Base-by-base conservation (phyloP, 2,113 vertebrate genomes). In the Pyxicephalus adspersus region DNA sequence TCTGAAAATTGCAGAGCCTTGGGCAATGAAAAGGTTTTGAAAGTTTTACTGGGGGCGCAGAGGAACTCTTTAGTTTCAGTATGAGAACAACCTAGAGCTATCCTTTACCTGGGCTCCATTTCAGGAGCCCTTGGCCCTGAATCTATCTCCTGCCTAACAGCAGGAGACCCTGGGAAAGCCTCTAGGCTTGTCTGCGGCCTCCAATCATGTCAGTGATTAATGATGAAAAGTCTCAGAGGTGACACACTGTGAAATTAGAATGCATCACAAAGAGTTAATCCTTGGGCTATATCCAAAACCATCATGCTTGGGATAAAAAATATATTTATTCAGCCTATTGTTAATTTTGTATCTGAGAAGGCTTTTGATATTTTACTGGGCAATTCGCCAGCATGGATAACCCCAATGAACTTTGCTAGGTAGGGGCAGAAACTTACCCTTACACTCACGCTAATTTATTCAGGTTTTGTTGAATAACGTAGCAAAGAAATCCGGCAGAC, bases 91-190 rank as follows among this genome's bases (percentile, higher is more conserved):
- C 79, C 81, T 84, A 55, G 57, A 66, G 78, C 31, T 77, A 79
- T 83, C 76, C 25, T 77, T 19, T 86, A 84, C 87, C 80, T 87
- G 82, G 77, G 78, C 75, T 86, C 79, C 45, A 64, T 78, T 83
- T 82, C 74, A 86, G 76, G 81, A 88, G 83, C 76, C 83, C 71
- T 80, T 83, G 64, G 65, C 74, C 78, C 85, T 71, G 83, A 82
- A 77, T 84, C 83, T 85, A 86, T 86, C 88, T 89, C 91, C 87
- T 94, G 91, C 86, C 89, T 88, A 90, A 88, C 88, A 89, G 90
- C 88, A 81, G 88, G 89, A 77, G 83, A 86, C 85, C 89, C 85
- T 89, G 86, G 90, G 88, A 91, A 90, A 89, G 85, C 86, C 88
- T 52, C 18, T 26, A 83, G 86, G 86, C 85, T 86, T 86, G 81